Base-by-base conservation (phyloP, 1,140 invertebrate genomes). In the Neomicropteryx cornuta region DNA sequence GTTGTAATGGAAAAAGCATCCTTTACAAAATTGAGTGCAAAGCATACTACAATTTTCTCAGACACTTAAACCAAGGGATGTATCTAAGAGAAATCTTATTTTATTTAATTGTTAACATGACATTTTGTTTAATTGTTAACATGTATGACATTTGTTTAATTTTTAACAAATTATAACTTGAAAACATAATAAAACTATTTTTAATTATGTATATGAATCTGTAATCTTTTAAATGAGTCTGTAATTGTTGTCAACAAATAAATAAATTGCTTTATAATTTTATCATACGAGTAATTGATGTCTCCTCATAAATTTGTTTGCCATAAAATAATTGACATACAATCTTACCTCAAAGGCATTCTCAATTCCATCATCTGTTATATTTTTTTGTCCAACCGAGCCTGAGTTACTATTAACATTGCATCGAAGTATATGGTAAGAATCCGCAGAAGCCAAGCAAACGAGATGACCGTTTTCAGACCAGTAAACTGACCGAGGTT, bases 401-500 rank as follows among this genome's bases (percentile, higher is more conserved):
- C 77, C 47, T 73, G 75, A 8, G 75, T 71, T 10, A 92, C 77
- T 30, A 73, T 76, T 30, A 81, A 73, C 5, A 77, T 85, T 81
- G 59, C 88, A 96, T 45, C 81, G 83, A 2, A 97, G 68, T 42
- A 97, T 85, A 55, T 90, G 97, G 66, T 93, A 97, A 36, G 83
- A 87, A 44, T 97, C 91, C 31, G 95, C 88, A 3, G 90, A 92
- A 2, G 88, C 85, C 30, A 97, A 75, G 49, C 87, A 89, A 4
- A 96, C 80, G n/a, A 95, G 59, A 41, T 87, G 86, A 4, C 91
- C 91, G 58, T 79, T 88, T 60, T 97, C 93, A 17, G 89, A 89
- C 94, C 94, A 97, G 53, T 82, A 90, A 6, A 97, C 82, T 49
- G 80, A 78, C 45, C 83, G 88, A 0, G 87, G 87, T 52, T 85